Evolutionary conservation across 2,888 invertebrate species (phyloP), one percentile per base, ranked within the genome.

Genomic region (Onchidella celtica): DNA sequence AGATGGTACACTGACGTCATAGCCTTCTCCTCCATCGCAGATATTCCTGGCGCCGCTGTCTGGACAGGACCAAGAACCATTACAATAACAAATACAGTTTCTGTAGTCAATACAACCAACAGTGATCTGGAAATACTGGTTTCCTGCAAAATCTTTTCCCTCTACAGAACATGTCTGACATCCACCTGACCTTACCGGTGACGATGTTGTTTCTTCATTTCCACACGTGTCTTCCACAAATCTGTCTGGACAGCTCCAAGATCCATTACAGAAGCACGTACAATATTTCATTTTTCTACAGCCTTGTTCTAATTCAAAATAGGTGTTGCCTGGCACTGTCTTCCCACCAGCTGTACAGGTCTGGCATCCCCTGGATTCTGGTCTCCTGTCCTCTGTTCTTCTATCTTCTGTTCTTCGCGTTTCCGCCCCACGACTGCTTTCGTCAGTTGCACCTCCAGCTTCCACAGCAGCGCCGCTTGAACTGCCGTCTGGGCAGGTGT

Each of bases 61-160:
- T 0, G 89, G 87, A 59, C 91, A 91, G 6, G 85, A 85, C 88
- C 87, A 90, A 0, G 83, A 81, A 0, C 90, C 91, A 66, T 86
- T 83, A 76, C 89, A 90, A 9, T 82, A 83, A 78, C 91, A 91
- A 27, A 86, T 79, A 61, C 91, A 91, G 36, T 87, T 86, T 27
- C 83, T 80, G 83, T 88, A 91, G 24, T 88, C 84, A 27, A 86
- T 82, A 55, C 90, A 90, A 2, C 88, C 89, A 75, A 88, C 87
- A 63, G 85, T 68, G 24, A 87, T 77, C 34, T 87, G 70, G 73
- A 89, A 85, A 74, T 87, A 66, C 0, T 86, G 84, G 65, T 88
- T 86, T 21, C 89, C 89, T 6, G 82, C 81, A 40, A 87, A 83
- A 21, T 74, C 78, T 38, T 84, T 78, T 57, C 80, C 83, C 65